Percentiles rank a stretch among this genome's conserved stretches.
phyloP scores from a whole-genome alignment of 2,797 vertebrate species.

The Odontamblyopus lacepedii region DNA sequence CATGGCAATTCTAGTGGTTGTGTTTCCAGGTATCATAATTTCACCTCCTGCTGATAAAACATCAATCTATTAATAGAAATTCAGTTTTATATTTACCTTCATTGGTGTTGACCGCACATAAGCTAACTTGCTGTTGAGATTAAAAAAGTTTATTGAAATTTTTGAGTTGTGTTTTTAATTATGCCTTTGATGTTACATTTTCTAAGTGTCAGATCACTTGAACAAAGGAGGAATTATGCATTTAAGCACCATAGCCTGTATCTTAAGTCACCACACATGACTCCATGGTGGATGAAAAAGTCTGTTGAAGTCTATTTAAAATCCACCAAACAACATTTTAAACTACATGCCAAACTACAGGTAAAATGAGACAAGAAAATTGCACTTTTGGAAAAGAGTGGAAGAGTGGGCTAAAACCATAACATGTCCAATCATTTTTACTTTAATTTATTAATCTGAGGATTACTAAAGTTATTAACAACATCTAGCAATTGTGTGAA shows the following conservation, averaged over 20 bases:
- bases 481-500: background rate
- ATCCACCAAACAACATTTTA: no score
- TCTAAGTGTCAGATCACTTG: no score
- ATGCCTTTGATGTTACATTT: background rate
- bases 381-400: no score
- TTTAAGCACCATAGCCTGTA: no score
- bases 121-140: slow-evolving; percentile 87
- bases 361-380: no score
- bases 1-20: slow-evolving; percentile 77
- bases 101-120: slow-evolving; percentile 86
- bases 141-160: slow-evolving; percentile 79
- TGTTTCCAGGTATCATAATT: slow-evolving; percentile 77
- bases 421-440: background rate
- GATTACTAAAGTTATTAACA: background rate
- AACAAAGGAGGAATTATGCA: no score
- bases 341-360: no score
- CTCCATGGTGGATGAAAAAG: no score
- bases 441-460: background rate
- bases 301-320: no score
- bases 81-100: slow-evolving; percentile 77
- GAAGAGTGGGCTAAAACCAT: no score
- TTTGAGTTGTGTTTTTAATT: background rate
- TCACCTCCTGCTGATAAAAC: slow-evolving; percentile 75
- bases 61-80: slow-evolving; percentile 74
- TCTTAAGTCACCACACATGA: no score